These are phyloP conservation scores for Recurvirostra avosetta DNA, from an alignment of 2,113 vertebrate species.

Conservation along the genomic window DNA sequence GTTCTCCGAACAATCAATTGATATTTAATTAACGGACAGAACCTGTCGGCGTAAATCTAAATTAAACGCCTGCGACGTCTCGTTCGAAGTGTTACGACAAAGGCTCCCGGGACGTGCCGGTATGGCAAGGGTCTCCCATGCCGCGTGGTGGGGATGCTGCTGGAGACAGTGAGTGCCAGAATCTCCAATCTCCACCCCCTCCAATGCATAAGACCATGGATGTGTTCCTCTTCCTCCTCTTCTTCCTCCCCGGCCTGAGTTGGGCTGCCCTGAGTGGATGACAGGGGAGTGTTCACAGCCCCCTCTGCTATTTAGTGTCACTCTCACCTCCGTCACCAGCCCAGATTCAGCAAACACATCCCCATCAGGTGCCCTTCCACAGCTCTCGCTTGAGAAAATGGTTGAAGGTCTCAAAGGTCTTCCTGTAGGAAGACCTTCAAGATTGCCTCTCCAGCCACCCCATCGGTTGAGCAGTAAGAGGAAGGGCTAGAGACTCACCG, in stretches of 20 bases:
- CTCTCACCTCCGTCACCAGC: not conserved
- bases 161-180: not conserved
- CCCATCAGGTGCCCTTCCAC: not conserved
- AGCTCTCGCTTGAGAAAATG: not conserved
- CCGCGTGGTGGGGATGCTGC: fast-evolving
- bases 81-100: not conserved
- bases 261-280: fast-evolving
- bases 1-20: conserved; percentile 64
- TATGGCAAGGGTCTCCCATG: not conserved
- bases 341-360: not conserved
- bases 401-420: not conserved
- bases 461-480: not conserved
- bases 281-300: fast-evolving
- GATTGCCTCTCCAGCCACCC: not conserved
- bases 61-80: not conserved
- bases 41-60: conserved; percentile 10
- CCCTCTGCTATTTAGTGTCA: not conserved
- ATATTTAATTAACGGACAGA: conserved; percentile 62
- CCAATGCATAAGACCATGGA: fast-evolving
- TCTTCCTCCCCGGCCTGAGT: not conserved
- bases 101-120: fast-evolving
- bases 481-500: not conserved
- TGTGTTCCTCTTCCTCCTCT: not conserved
- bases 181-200: not conserved
- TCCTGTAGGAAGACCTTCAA: not conserved